Conservation (phyloP, 2,797 vertebrate genomes). For the Oryzias sinensis region DNA sequence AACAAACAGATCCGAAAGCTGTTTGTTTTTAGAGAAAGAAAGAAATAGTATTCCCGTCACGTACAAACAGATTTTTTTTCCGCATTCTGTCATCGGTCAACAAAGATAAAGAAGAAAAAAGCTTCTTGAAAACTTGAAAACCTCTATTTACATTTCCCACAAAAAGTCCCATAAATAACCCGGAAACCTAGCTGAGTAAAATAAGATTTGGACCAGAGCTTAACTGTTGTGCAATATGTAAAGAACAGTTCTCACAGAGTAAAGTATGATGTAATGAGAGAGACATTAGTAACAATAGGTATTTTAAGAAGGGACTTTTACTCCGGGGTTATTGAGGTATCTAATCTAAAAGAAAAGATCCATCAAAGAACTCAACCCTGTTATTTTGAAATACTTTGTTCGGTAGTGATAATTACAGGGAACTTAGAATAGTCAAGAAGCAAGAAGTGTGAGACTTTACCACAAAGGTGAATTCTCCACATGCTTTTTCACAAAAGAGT, state of each 20-base stretch:
- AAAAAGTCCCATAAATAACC: too few relatives aligned
- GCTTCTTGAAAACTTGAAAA: too few relatives aligned
- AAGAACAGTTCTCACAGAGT: conserved; percentile 11
- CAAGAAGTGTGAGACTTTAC: conserved; percentile 47
- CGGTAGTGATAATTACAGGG: neutral
- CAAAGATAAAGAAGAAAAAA: too few relatives aligned
- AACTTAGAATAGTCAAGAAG: neutral
- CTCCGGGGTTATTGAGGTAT: neutral
- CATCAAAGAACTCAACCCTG: neutral
- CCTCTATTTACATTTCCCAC: too few relatives aligned
- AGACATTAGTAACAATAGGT: neutral
- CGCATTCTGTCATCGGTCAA: too few relatives aligned
- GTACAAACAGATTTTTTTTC: too few relatives aligned
- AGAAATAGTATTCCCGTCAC: too few relatives aligned
- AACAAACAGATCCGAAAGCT: too few relatives aligned
- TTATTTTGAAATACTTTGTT: neutral
- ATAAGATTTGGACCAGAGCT: neutral
- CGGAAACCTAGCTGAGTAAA: neutral
- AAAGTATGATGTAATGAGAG: conserved; percentile 9
- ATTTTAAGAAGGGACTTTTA: conserved; percentile 10
- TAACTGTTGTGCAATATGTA: conserved; percentile 15
- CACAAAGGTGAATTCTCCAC: conserved; percentile 58
- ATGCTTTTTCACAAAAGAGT: accelerated
- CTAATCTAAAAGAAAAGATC: conserved; percentile 2
- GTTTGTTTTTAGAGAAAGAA: too few relatives aligned